Conservation (phyloP, 1,140 invertebrate species). For the Harlomillsia oculata region DNA sequence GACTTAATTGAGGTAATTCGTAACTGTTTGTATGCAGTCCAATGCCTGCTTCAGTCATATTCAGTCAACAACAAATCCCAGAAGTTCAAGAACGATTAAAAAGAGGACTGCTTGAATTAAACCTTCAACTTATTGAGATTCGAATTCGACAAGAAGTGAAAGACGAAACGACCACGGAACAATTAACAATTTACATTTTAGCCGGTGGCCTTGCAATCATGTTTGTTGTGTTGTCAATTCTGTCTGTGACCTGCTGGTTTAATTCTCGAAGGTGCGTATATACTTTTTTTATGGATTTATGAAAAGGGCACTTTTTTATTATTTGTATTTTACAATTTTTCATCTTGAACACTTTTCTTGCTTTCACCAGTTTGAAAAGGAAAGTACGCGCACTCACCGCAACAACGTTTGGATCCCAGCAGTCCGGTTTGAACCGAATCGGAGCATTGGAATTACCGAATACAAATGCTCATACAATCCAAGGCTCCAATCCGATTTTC, state of each 20-base stretch:
- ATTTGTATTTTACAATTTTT: not conserved
- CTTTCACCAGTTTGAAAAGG: slow-evolving; percentile 42
- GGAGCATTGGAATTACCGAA: slow-evolving; percentile 48
- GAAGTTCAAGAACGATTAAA: no score
- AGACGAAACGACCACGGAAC: not conserved
- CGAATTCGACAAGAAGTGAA: no score
- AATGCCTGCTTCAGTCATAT: no score
- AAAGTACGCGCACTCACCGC: slow-evolving; percentile 49
- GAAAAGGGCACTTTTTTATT: not conserved
- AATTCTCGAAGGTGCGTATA: slow-evolving; percentile 23
- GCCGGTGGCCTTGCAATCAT: slow-evolving; percentile 6
- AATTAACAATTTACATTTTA: slow-evolving; percentile 10
- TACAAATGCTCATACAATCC: slow-evolving; percentile 56
- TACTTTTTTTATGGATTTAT: no score
- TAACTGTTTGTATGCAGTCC: no score
- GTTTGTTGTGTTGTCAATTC: not conserved
- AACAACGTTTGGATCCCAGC: slow-evolving; percentile 52
- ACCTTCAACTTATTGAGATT: no score
- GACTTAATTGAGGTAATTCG: no score
- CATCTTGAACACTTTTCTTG: not conserved
- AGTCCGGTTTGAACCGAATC: slow-evolving; percentile 48
- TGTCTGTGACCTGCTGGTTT: slow-evolving; percentile 17
- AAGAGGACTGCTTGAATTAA: no score
- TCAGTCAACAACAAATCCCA: no score
- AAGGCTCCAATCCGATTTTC: slow-evolving; percentile 59